Evolutionary conservation across 2,888 invertebrate genomes (phyloP).

Genomic region (Boloria euphrosyne): DNA sequence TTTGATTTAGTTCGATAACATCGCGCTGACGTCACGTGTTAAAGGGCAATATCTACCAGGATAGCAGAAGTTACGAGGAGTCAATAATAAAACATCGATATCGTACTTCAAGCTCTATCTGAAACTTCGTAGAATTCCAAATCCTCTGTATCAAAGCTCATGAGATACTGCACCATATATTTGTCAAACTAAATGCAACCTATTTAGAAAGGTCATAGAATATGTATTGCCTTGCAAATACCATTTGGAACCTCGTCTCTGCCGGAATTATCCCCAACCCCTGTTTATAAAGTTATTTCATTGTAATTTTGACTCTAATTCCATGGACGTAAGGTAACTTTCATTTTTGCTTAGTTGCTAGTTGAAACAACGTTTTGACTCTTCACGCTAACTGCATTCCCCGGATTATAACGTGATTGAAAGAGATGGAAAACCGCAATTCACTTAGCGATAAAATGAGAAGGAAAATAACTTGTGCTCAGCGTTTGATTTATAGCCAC

Average conservation of each 20-base stretch:
- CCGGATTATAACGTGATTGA: slow-evolving; percentile 27
- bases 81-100: background rate
- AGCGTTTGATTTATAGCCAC: slow-evolving; percentile 25
- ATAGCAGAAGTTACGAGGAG: slow-evolving; percentile 50
- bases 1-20: slow-evolving; percentile 7
- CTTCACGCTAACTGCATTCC: slow-evolving; percentile 32
- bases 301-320: background rate
- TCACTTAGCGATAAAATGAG: slow-evolving; percentile 6
- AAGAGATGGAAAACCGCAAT: slow-evolving; percentile 21
- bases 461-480: slow-evolving; percentile 3
- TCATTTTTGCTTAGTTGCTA: background rate
- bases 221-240: slow-evolving; percentile 4
- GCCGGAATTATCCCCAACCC: slow-evolving; percentile 21
- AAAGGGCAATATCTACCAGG: slow-evolving; percentile 69
- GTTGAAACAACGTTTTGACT: slow-evolving; percentile 15
- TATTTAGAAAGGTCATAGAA: background rate
- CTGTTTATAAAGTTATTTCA: background rate
- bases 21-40: slow-evolving; percentile 69
- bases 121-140: slow-evolving; percentile 17
- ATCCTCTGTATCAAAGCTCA: slow-evolving; percentile 6
- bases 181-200: slow-evolving; percentile 15
- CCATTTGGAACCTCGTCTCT: slow-evolving; percentile 21
- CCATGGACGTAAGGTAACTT: background rate
- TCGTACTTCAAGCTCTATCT: slow-evolving; percentile 13
- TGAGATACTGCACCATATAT: slow-evolving; percentile 24